Conservation (phyloP, 2,888 invertebrate species). For the Pristionchus fissidentatus region DNA sequence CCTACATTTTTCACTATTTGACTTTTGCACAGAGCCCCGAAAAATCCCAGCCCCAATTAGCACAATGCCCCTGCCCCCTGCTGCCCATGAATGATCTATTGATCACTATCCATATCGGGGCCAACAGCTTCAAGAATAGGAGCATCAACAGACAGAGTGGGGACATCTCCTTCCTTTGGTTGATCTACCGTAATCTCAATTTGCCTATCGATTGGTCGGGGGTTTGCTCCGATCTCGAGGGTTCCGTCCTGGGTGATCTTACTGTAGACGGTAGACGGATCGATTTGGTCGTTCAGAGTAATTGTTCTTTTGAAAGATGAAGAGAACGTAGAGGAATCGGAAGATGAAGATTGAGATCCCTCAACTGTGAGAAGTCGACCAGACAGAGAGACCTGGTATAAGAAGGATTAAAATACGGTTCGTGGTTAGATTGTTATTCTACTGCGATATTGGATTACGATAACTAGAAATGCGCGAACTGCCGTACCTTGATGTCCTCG, state of each 20-base stretch:
- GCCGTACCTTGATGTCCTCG: constrained; percentile 46
- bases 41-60: too few species aligned
- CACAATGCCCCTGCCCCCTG: too few species aligned
- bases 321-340: constrained; percentile 34
- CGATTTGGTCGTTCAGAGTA: constrained; percentile 19
- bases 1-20: too few species aligned
- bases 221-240: constrained; percentile 41
- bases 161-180: constrained; percentile 30
- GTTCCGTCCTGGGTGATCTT: constrained; percentile 28
- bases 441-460: neutral
- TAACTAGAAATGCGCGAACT: neutral
- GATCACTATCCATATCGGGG: constrained; percentile 36
- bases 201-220: constrained; percentile 30
- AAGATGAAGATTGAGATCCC: constrained; percentile 29
- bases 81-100: too few species aligned
- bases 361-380: constrained; percentile 23
- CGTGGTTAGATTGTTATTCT: too few species aligned
- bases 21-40: too few species aligned
- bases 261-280: constrained; percentile 28
- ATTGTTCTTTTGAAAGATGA: constrained; percentile 40
- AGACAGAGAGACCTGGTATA: constrained; percentile 38
- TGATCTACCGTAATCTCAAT: constrained; percentile 46
- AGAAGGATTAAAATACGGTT: too few species aligned
- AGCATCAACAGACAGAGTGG: neutral
- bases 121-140: constrained; percentile 41